Base-by-base conservation (phyloP, 2,888 invertebrate genomes). In the Trissoscelio sp. region DNA sequence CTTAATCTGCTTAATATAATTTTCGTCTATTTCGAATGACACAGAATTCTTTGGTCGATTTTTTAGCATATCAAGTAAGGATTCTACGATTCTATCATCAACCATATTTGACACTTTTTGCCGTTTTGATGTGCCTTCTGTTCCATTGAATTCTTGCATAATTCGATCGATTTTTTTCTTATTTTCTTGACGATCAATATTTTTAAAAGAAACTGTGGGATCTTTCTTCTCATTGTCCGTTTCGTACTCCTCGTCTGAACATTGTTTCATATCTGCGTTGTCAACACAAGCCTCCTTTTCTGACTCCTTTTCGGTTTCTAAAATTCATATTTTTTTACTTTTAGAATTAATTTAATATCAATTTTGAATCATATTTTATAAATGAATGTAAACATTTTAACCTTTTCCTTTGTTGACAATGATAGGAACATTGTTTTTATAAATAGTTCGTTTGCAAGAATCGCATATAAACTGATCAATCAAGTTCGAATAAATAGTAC, bases 161-260 rank as follows among this genome's bases (percentile, higher is more conserved):
- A 60, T 46, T 20, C 39, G 12, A 46, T 12, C 11, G 0, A 46
- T 31, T 14, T 62, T 58, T 16, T 18, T 5, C 9, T 34, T 6
- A 18, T 58, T 58, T 39, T 18, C 39, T 22, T 58, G 20, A 58
- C 39, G 58, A 58, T 58, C 58, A 58, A 20, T 20, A 39, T 58
- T 58, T 39, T 18, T 12, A 20, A 34, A 58, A 39, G 7, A 20
- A 58, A 58, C 39, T n/a, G 58, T 58, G 0, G 39, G 39, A 39
- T 58, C 58, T 37, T 37, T 34, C 57, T 57, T 34, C 11, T 57
- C 57, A 37, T 34, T 11, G 37, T 34, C 34, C 11, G 9, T 34
- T 34, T 14, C 12, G 12, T 18, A 28, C 12, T 55, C 18, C 34
- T 37, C 55, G n/a, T 55, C 55, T 34, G 53, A 53, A 20, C 22